Percentiles rank a stretch among this genome's conserved stretches.
Evolutionary conservation across 2,113 vertebrate species (phyloP).

Genomic region (Poeciliopsis turrubarensis): DNA sequence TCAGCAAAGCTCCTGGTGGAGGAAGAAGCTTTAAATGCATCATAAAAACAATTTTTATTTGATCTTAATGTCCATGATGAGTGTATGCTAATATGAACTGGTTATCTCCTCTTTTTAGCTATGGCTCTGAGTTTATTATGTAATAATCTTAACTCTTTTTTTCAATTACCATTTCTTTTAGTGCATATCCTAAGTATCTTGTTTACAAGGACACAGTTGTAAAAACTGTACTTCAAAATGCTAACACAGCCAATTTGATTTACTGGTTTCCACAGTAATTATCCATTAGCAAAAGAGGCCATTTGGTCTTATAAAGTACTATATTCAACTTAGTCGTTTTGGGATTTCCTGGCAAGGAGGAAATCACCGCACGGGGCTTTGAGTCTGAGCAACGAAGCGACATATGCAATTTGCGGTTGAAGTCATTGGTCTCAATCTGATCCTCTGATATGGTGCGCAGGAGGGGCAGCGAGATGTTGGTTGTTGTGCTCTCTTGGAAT

Average conservation of each 20-base stretch:
- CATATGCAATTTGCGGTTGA: slow-evolving; percentile 32
- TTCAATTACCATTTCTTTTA: neutral
- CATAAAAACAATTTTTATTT: neutral
- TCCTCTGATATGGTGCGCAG: slow-evolving; percentile 29
- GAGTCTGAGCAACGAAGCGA: slow-evolving; percentile 32
- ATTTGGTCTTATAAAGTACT: slow-evolving; percentile 14
- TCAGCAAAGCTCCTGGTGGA: no score
- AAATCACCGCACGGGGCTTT: slow-evolving; percentile 37
- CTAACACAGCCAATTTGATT: slow-evolving; percentile 41
- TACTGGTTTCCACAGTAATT: slow-evolving; percentile 66
- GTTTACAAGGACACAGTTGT: neutral
- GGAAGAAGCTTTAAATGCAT: neutral
- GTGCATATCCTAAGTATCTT: neutral
- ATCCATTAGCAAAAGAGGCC: slow-evolving; percentile 40
- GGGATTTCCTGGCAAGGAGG: slow-evolving; percentile 39
- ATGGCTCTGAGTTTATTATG: no score
- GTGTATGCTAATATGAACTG: neutral
- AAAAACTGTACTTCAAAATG: neutral
- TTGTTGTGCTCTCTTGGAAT: slow-evolving; percentile 12
- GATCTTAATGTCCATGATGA: neutral
- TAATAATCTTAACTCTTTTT: neutral
- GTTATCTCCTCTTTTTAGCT: neutral
- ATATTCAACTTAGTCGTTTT: slow-evolving; percentile 35
- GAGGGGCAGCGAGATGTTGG: slow-evolving; percentile 33
- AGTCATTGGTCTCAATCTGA: slow-evolving; percentile 22